These are phyloP conservation scores for Luperina nickerlii DNA, from an alignment of 2,888 invertebrate species.

Conservation along the genomic window DNA sequence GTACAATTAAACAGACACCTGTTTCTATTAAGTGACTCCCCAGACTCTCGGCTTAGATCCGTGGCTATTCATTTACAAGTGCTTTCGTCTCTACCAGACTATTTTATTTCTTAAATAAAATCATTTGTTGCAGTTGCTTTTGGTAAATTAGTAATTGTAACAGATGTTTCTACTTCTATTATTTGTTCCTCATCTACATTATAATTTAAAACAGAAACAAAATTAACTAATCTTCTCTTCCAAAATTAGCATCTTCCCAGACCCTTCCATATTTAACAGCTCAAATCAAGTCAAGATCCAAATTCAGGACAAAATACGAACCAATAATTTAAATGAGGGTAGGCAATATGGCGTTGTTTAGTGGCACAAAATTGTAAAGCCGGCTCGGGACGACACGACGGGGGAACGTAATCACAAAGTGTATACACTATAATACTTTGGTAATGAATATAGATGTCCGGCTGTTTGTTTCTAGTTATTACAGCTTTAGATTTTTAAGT, in stretches of 20 bases:
- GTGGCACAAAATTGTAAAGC: slow-evolving; percentile 70
- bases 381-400: slow-evolving; percentile 42
- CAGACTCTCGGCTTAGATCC: slow-evolving; percentile 39
- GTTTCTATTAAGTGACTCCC: slow-evolving; percentile 49
- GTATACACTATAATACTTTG: slow-evolving; percentile 61
- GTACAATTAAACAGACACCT: slow-evolving; percentile 60
- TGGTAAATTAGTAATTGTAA: background rate
- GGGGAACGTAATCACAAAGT: slow-evolving; percentile 62
- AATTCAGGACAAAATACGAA: slow-evolving; percentile 67
- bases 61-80: slow-evolving; percentile 42
- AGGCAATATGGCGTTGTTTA: slow-evolving; percentile 70
- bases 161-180: background rate
- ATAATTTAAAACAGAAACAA: slow-evolving; percentile 36
- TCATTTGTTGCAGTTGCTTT: slow-evolving; percentile 1
- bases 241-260: slow-evolving; percentile 54
- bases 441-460: slow-evolving; percentile 63
- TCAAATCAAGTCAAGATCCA: slow-evolving; percentile 64
- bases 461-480: slow-evolving; percentile 27
- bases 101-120: slow-evolving; percentile 30
- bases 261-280: slow-evolving; percentile 53
- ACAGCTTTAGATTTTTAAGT: background rate
- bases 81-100: slow-evolving; percentile 18
- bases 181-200: slow-evolving; percentile 17
- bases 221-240: slow-evolving; percentile 32
- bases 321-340: slow-evolving; percentile 77